These are phyloP conservation scores for Montipora efflorescens DNA, from an alignment of 64 coral and sea anemone genomes.

Conservation along the genomic window DNA sequence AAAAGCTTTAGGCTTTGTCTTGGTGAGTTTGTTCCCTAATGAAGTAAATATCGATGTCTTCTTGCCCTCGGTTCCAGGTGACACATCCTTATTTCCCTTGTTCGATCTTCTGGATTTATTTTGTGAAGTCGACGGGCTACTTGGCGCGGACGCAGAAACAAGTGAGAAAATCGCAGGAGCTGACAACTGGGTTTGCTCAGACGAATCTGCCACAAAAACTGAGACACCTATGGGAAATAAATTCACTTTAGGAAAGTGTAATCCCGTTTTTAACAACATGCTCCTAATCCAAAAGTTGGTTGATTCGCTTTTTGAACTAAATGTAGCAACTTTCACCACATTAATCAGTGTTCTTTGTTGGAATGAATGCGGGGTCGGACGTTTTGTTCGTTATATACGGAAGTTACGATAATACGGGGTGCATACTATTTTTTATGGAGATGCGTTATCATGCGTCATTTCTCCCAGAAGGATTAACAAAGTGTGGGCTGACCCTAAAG, in stretches of 20 bases:
- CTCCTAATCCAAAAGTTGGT: background rate
- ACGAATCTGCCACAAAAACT: background rate
- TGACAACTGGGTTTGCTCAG: background rate
- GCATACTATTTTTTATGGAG: background rate
- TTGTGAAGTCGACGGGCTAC: slow-evolving; percentile 6
- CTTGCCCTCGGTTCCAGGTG: background rate
- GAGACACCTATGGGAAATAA: background rate
- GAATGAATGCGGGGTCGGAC: background rate
- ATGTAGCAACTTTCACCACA: background rate
- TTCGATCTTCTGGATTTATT: background rate
- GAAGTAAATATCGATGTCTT: slow-evolving; percentile 36
- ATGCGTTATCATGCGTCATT: background rate
- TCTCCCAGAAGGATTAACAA: background rate
- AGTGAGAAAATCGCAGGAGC: background rate
- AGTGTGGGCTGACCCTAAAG: background rate
- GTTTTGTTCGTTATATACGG: background rate
- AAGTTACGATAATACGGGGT: background rate
- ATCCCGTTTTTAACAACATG: background rate
- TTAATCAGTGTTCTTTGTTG: background rate
- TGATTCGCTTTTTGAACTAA: background rate
- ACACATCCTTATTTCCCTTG: background rate
- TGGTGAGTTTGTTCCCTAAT: slow-evolving; percentile 23
- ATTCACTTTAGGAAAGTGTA: background rate
- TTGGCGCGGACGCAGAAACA: background rate
- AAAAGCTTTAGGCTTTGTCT: slow-evolving; percentile 29